Conservation (phyloP, 2,888 invertebrate species). For the Andrena hattorfiana region DNA sequence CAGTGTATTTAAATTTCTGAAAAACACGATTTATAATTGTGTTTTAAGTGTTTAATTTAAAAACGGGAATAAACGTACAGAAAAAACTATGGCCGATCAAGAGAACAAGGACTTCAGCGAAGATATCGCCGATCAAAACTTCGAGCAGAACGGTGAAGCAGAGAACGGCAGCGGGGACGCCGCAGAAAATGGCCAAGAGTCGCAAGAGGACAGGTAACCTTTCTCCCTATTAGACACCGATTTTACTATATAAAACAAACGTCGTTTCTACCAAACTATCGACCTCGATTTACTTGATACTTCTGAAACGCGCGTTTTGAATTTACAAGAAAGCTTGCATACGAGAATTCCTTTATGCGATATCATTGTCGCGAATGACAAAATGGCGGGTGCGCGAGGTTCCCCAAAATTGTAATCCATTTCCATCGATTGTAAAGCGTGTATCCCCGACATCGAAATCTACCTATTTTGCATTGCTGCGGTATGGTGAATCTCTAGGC, state of each 20-base stretch:
- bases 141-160: slow-evolving; percentile 86
- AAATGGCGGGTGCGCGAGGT: slow-evolving; percentile 72
- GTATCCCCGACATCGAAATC: slow-evolving; percentile 34
- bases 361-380: slow-evolving; percentile 63
- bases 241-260: slow-evolving; percentile 18
- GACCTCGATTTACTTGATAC: slow-evolving; percentile 33
- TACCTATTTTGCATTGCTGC: slow-evolving; percentile 42
- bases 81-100: slow-evolving; percentile 81
- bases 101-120: slow-evolving; percentile 85
- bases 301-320: slow-evolving; percentile 47
- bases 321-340: slow-evolving; percentile 36
- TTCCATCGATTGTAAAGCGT: slow-evolving; percentile 70
- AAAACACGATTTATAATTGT: slow-evolving; percentile 56
- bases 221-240: slow-evolving; percentile 34
- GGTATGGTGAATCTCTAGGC: slow-evolving; percentile 43
- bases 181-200: slow-evolving; percentile 88
- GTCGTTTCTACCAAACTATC: slow-evolving; percentile 21
- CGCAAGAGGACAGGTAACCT: slow-evolving; percentile 84
- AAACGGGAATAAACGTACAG: slow-evolving; percentile 52
- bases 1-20: slow-evolving; percentile 59
- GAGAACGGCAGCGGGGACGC: slow-evolving; percentile 90
- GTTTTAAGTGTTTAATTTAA: slow-evolving; percentile 56
- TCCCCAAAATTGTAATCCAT: slow-evolving; percentile 69
- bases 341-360: slow-evolving; percentile 53
- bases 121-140: slow-evolving; percentile 87